Conservation (phyloP, 2,888 invertebrate species). For the Cacoxenus indagator region DNA sequence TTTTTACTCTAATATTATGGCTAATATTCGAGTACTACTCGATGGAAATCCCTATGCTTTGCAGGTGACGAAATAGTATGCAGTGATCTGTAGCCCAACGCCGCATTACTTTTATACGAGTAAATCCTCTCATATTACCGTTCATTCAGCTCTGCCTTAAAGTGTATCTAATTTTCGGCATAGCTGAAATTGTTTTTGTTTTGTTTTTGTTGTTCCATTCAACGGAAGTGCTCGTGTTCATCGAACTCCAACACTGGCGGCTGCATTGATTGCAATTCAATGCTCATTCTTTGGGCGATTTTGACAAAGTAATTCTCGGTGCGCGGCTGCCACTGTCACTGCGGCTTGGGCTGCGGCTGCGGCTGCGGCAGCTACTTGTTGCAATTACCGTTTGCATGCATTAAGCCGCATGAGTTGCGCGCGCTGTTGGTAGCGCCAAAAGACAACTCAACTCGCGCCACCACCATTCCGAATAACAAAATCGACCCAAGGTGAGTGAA, state of each 20-base stretch:
- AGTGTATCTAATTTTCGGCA: too few species aligned
- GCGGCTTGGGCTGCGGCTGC: constrained; percentile 13
- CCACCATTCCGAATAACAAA: neutral
- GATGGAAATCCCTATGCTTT: too few species aligned
- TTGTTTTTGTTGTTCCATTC: too few species aligned
- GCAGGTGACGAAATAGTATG: too few species aligned
- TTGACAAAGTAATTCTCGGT: constrained; percentile 17
- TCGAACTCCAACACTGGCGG: neutral
- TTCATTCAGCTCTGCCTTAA: too few species aligned
- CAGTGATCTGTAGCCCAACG: too few species aligned
- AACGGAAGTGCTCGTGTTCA: constrained; percentile 24
- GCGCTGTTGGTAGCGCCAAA: neutral
- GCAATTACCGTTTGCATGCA: constrained; percentile 48
- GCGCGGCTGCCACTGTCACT: constrained; percentile 22
- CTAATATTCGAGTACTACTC: too few species aligned
- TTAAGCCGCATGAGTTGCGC: constrained; percentile 10
- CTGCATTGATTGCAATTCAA: constrained; percentile 21
- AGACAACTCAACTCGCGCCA: constrained; percentile 5
- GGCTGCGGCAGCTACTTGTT: constrained; percentile 32
- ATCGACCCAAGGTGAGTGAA: too few species aligned
- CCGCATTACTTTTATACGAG: too few species aligned
- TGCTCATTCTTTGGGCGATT: constrained; percentile 11
- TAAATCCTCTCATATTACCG: too few species aligned
- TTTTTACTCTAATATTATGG: too few species aligned
- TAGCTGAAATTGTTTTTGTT: too few species aligned